phyloP scores from a whole-genome alignment of 2,113 vertebrate species.

The Tiliqua scincoides region DNA sequence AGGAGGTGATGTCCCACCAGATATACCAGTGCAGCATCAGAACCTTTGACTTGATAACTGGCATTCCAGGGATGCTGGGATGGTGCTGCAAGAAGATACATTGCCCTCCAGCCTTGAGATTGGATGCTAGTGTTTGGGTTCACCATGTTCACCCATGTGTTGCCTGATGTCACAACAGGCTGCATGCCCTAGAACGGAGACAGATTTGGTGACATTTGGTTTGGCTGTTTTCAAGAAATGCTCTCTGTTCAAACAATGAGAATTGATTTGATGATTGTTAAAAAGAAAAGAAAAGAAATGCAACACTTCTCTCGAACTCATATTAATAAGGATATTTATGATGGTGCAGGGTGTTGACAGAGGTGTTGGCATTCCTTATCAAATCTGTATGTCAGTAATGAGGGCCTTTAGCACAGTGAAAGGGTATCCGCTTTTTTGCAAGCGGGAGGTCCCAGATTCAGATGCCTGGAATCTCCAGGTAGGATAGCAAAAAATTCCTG shows the following conservation, averaged over 20 bases:
- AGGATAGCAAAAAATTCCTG: background rate
- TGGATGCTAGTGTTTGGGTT: background rate
- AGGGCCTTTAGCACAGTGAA: no score
- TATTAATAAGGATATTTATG: background rate
- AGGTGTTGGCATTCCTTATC: background rate
- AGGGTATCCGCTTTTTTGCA: no score
- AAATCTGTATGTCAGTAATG: background rate
- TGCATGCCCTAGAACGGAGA: background rate
- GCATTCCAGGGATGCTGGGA: background rate
- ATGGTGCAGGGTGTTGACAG: background rate
- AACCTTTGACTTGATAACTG: background rate
- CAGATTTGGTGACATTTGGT: background rate
- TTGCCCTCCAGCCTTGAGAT: background rate
- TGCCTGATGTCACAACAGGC: background rate
- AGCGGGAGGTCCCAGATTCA: no score
- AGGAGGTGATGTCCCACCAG: no score
- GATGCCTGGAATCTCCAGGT: no score
- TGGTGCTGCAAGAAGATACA: background rate
- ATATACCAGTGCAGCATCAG: accelerated
- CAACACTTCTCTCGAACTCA: accelerated
- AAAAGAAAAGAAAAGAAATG: background rate
- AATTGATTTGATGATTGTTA: background rate
- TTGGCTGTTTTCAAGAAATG: background rate
- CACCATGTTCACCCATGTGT: background rate
- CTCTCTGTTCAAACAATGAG: accelerated